Conservation (phyloP, 2,797 vertebrate genomes). For the Labeo calbasu region DNA sequence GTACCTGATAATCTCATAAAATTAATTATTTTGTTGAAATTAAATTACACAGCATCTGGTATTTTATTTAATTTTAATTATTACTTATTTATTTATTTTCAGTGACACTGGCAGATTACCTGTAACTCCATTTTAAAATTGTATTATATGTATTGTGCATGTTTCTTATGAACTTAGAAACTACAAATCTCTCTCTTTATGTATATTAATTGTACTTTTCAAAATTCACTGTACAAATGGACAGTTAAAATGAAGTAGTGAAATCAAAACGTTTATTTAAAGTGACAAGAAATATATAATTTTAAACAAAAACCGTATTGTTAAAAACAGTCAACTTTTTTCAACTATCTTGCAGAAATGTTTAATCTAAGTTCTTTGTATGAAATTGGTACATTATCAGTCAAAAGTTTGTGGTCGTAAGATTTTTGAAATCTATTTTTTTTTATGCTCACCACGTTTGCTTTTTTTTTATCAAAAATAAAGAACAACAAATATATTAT, state of each 20-base stretch:
- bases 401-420: not conserved
- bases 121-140: not conserved
- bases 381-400: not conserved
- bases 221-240: not conserved
- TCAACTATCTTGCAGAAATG: not conserved
- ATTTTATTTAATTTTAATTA: not conserved
- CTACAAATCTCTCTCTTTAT: not conserved
- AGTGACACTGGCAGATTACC: not conserved
- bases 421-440: not conserved
- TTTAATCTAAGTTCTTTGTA: not conserved
- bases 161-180: not conserved
- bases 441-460: not conserved
- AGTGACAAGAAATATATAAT: not conserved
- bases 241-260: not conserved
- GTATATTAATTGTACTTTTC: too few relatives aligned
- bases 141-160: not conserved
- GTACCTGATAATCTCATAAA: not conserved
- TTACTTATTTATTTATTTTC: not conserved
- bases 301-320: too few relatives aligned
- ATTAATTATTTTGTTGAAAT: not conserved
- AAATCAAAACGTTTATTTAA: not conserved
- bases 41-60: not conserved
- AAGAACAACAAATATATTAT: not conserved
- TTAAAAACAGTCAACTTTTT: not conserved
- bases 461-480: not conserved